These are phyloP conservation scores for Apoda limacodes DNA, from an alignment of 2,888 invertebrate genomes.

Conservation along the genomic window DNA sequence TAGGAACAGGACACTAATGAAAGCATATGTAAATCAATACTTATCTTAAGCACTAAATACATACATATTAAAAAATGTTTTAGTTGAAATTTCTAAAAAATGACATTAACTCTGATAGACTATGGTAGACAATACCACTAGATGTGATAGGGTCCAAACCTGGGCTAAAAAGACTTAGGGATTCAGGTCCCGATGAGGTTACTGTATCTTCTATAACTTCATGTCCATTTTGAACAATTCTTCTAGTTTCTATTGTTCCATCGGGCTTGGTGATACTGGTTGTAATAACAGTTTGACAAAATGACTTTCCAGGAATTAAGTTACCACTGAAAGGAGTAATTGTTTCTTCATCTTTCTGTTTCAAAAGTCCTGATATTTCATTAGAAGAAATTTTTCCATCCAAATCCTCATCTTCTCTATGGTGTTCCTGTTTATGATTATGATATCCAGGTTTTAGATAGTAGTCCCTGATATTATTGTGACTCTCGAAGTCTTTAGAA, in stretches of 20 bases:
- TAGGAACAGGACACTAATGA: no score
- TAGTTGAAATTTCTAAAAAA: not conserved
- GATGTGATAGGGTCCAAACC: slow-evolving; percentile 32
- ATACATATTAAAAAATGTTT: no score
- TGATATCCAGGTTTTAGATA: slow-evolving; percentile 58
- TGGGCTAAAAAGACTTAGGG: slow-evolving; percentile 22
- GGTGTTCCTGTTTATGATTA: slow-evolving; percentile 27
- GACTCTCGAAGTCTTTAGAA: slow-evolving; percentile 27
- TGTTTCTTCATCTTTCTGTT: slow-evolving; percentile 33
- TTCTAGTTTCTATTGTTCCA: slow-evolving; percentile 48
- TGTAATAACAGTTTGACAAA: slow-evolving; percentile 55
- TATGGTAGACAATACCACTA: slow-evolving; percentile 27
- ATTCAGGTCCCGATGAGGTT: slow-evolving; percentile 26
- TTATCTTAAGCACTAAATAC: no score
- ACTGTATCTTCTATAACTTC: slow-evolving; percentile 50
- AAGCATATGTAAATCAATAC: no score
- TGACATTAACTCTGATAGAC: not conserved
- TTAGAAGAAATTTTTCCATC: slow-evolving; percentile 56
- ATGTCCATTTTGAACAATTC: slow-evolving; percentile 52
- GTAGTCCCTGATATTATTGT: slow-evolving; percentile 44
- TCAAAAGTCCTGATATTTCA: slow-evolving; percentile 51
- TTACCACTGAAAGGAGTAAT: slow-evolving; percentile 34
- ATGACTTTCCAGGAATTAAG: slow-evolving; percentile 43
- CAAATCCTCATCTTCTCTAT: slow-evolving; percentile 43
- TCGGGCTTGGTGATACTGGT: slow-evolving; percentile 54